Base-by-base conservation (phyloP, 2,113 vertebrate genomes). In the Ancistrus triradiatus region DNA sequence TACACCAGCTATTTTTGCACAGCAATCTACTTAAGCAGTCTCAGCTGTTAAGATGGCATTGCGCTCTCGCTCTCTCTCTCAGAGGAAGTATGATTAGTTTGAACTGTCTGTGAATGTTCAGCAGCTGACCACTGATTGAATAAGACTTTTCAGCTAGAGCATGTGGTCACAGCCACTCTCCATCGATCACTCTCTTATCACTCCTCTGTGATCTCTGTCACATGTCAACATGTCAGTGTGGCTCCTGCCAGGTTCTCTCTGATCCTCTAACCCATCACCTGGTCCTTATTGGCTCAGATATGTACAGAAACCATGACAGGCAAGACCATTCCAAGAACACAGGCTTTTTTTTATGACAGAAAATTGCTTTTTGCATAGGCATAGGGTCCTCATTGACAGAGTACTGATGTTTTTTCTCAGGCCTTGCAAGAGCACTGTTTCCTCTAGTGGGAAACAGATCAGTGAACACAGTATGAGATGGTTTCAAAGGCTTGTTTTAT, bases 141-240 rank as follows among this genome's bases (percentile, higher is more conserved):
- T 28, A 10, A 7, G 43, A 66, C 43, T 35, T 56, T 37, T 49
- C 2, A 66, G 27, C 46, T 25, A 11, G 58, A 50, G 21, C 72
- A 69, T 67, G 72, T 74, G 61, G 47, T 28, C 48, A 24, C 22
- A 17, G 10, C 40, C 18, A 38, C 27, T 44, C 67, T 62, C 38
- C 67, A 74, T 70, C 40, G 44, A 74, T 70, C 68, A 70, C 37
- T 38, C 31, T 53, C 44, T 66, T 74, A 69, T 74, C 66, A 60
- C 56, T 37, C 27, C 27, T 46, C 46, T 43, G 19, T 22, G 38
- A 70, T 70, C 63, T 66, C 43, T 28, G 61, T 40, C 46, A 35
- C 38, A 19, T 62, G 64, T 74, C 63, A 69, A 52, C 59, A 52
- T 47, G 63, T 35, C 63, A 19, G 40, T 27, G 40, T 52, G 48